Evolutionary conservation across 2,797 vertebrate genomes (phyloP).

Genomic region (Neomorphus geoffroyi): DNA sequence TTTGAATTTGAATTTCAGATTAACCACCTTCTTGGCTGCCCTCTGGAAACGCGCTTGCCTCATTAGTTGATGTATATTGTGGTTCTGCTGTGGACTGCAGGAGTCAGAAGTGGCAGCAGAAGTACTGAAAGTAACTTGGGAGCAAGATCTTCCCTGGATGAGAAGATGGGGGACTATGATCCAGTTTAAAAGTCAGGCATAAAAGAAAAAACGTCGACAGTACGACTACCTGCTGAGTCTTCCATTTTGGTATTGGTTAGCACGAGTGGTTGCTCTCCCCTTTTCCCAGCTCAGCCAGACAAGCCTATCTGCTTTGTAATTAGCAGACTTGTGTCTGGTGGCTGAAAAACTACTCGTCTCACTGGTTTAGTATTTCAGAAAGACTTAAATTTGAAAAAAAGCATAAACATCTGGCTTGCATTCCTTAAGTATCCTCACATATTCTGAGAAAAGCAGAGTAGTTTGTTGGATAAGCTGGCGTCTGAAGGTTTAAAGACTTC

Average conservation of each 20-base stretch:
- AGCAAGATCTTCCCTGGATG: background rate
- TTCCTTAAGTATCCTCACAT: conserved; percentile 37
- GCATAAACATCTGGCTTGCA: conserved; percentile 21
- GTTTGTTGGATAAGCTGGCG: conserved; percentile 20
- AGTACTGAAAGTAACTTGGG: background rate
- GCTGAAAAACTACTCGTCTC: background rate
- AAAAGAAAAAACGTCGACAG: background rate
- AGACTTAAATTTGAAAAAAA: conserved; percentile 25
- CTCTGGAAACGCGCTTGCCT: accelerated
- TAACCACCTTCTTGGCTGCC: background rate
- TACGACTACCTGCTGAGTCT: background rate
- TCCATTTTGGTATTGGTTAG: background rate
- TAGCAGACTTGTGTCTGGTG: background rate
- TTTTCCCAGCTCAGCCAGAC: background rate
- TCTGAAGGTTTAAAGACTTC: conserved; percentile 51
- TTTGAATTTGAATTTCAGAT: background rate
- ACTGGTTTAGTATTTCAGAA: conserved; percentile 27
- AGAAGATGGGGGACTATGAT: background rate
- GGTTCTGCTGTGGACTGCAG: background rate
- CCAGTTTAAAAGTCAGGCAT: background rate
- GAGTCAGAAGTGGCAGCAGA: background rate
- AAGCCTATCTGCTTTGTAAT: background rate
- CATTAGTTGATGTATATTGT: background rate
- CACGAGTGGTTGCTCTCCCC: accelerated
- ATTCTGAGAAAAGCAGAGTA: conserved; percentile 4